A percentile compares a stretch with the other conserved stretches of the same genome.
phyloP scores from a whole-genome alignment of 2,113 vertebrate species.

The Hyla sarda region DNA sequence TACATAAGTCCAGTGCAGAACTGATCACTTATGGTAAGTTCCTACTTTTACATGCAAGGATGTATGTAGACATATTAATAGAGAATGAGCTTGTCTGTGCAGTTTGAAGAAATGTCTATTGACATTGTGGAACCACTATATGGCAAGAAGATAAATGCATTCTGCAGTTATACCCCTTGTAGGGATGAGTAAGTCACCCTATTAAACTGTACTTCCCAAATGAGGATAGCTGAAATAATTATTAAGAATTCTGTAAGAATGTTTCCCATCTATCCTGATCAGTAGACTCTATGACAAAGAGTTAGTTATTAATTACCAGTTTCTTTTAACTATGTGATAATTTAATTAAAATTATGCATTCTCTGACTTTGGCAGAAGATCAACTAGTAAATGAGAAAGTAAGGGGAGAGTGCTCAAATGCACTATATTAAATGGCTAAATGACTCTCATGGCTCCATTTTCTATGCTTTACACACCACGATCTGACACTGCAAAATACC shows the following conservation, averaged over 20 bases:
- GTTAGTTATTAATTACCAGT: slow-evolving; percentile 42
- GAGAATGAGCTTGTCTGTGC: too few species aligned
- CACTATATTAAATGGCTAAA: slow-evolving; percentile 28
- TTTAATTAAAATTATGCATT: slow-evolving; percentile 59
- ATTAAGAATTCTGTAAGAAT: background rate
- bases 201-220: background rate
- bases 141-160: too few species aligned
- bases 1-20: too few species aligned
- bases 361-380: slow-evolving; percentile 39
- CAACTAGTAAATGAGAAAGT: slow-evolving; percentile 45
- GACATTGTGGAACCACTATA: too few species aligned
- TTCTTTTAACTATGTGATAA: slow-evolving; percentile 48
- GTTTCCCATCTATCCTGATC: slow-evolving; percentile 13
- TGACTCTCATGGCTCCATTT: slow-evolving; percentile 30
- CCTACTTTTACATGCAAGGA: too few species aligned
- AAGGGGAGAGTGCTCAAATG: slow-evolving; percentile 29
- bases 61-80: too few species aligned
- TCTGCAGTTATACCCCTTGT: background rate
- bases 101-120: too few species aligned
- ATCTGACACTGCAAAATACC: slow-evolving; percentile 47
- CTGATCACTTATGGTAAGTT: too few species aligned
- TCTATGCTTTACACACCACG: slow-evolving; percentile 24
- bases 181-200: background rate
- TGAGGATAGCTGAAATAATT: background rate
- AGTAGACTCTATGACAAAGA: slow-evolving; percentile 15